Evolutionary conservation across 1,140 invertebrate genomes (phyloP), one percentile per base, ranked within the genome.

Genomic region (Drosophila chauvacae): DNA sequence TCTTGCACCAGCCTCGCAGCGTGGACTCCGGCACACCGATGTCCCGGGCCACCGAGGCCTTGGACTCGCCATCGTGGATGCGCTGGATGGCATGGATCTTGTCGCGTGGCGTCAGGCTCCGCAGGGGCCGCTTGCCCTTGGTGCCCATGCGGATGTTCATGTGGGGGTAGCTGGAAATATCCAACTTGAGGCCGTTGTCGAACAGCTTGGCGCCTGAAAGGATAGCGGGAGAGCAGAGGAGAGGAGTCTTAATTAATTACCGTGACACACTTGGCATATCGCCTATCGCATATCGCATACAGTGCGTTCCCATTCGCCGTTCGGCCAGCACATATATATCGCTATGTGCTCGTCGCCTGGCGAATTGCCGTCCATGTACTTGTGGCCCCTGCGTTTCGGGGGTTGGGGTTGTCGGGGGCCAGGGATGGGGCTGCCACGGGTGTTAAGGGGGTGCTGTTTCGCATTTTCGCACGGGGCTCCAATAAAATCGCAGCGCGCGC

Each of bases 11-110:
- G 20, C 96, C 96, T 0, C 96, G 93, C 2, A 97, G 92, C 0
- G 96, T 97, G 0, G 96, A 97, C 90, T 97, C 96, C 0, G 96
- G 96, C 1, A 97, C 96, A 0, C 96, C 96, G 81, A 97, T 96
- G 73, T 97, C 96, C 0, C 96, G 93, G 0, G 96, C 96, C 0
- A 97, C 96, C 0, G 96, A 96, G 0, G 96, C 96, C 79, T 97
- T 97, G 13, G 95, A 96, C 87, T 97, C 96, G 39, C 96, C 96
- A 78, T 96, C 95, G 92, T 96, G 96, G 0, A 97, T 96, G 28
- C 96, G 93, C 68, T 95, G 94, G 45, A 97, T 97, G 5, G 96
- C 96, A 35, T 95, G 95, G 61, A 97, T 94, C 91, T 97, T 97
- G 81, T 97, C 96, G 23, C 94, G 94, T 1, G 96, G 95, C 9